A percentile compares a stretch with the other conserved stretches of the same genome.
Evolutionary conservation across 2,113 vertebrate genomes (phyloP).

Genomic region (Corydoras sp.): DNA sequence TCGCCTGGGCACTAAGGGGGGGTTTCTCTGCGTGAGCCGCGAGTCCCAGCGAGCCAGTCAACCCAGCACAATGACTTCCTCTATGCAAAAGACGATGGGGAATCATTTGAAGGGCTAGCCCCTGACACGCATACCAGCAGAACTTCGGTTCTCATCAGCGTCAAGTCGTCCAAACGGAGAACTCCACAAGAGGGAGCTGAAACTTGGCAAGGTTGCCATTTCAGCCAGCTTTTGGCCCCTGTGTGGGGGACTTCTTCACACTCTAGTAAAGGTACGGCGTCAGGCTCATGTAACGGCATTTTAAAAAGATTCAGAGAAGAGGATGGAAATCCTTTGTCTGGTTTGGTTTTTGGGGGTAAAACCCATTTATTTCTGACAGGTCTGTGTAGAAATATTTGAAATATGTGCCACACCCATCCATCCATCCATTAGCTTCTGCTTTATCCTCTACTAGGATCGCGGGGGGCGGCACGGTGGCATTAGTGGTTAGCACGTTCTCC

Average conservation of each 20-base stretch:
- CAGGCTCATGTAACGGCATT: slow-evolving; percentile 24
- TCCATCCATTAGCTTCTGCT: too few relatives aligned
- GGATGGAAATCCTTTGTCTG: too few relatives aligned
- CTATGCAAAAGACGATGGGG: slow-evolving; percentile 6
- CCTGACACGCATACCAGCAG: neutral
- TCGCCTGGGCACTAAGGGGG: neutral
- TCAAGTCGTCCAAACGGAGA: neutral
- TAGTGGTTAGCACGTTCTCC: too few relatives aligned
- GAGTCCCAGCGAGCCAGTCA: slow-evolving; percentile 1
- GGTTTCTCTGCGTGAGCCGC: neutral
- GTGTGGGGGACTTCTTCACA: slow-evolving; percentile 7
- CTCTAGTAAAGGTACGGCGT: slow-evolving; percentile 39
- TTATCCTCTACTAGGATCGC: too few relatives aligned
- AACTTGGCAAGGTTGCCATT: slow-evolving; percentile 18
- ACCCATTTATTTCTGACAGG: too few relatives aligned
- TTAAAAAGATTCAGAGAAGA: too few relatives aligned
- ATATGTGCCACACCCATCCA: too few relatives aligned
- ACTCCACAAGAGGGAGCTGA: slow-evolving; percentile 46
- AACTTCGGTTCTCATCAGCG: neutral
- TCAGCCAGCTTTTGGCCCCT: slow-evolving; percentile 26
- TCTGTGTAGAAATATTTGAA: too few relatives aligned
- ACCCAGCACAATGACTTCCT: slow-evolving; percentile 2
- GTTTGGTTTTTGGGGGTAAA: too few relatives aligned
- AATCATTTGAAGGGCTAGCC: slow-evolving; percentile 10
- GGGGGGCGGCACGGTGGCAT: too few relatives aligned